Evolutionary conservation across 2,888 invertebrate species (phyloP).

Genomic region (Chaetogeoica ovagalla): DNA sequence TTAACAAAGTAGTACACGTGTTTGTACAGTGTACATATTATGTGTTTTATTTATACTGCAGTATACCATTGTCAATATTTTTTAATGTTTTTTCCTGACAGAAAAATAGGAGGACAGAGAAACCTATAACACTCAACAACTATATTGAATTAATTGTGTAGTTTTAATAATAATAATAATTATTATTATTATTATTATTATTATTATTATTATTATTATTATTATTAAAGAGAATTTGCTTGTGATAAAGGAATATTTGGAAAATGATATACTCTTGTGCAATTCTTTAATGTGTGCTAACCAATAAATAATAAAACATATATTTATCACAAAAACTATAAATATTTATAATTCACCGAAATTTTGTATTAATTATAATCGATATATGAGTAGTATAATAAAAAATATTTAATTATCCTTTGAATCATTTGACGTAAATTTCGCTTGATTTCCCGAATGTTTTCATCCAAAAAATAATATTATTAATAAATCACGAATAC

Average conservation of each 20-base stretch:
- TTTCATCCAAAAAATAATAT: too few relatives aligned
- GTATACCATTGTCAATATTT: neutral
- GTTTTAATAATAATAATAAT: neutral
- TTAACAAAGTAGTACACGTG: neutral
- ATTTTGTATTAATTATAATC: neutral
- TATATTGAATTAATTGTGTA: neutral
- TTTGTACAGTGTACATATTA: neutral
- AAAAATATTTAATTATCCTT: neutral
- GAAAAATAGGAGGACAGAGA: neutral
- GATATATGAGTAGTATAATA: neutral
- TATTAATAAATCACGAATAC: neutral
- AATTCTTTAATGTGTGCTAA: neutral
- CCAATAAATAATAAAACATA: conserved; percentile 36
- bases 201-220: too few relatives aligned
- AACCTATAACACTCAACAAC: conserved; percentile 16
- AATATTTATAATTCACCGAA: neutral
- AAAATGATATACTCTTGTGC: conserved; percentile 19
- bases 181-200: too few relatives aligned
- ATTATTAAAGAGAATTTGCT: neutral
- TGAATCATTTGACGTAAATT: neutral
- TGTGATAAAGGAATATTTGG: conserved; percentile 10
- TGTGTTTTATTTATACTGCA: neutral
- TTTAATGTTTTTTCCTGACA: neutral
- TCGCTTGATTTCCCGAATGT: neutral
- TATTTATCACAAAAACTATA: conserved; percentile 23